Base-by-base conservation (phyloP, 2,113 vertebrate species). In the Poeciliopsis retropinna region DNA sequence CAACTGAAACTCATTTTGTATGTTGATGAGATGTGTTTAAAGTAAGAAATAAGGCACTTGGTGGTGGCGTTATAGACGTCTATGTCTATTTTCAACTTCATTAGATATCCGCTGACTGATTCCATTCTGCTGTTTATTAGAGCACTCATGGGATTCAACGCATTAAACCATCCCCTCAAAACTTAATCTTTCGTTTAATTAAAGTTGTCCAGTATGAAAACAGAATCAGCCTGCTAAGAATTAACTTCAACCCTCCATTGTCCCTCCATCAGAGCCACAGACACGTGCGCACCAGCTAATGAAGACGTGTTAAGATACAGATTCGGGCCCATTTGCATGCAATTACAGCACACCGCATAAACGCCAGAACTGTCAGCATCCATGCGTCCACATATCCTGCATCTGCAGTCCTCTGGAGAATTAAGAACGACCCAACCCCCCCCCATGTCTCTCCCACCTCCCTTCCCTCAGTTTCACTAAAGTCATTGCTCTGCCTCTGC, bases 181-280 rank as follows among this genome's bases (percentile, higher is more conserved):
- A 95, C 88, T 92, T 95, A 96, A 97, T 97, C 95, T 97, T 96
- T 95, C 92, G 95, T 94, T 97, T 97, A 97, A 97, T 97, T 97
- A 97, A 96, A 95, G 90, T 95, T 95, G 93, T 91, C 93, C 94
- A 92, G 92, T 95, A 95, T 95, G 96, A 96, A 95, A 96, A 95
- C 93, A 94, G 93, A 95, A 92, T 87, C 87, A 84, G 92, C 90
- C 93, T 90, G 91, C 94, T 93, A 93, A 92, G 91, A 95, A 94
- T 89, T 91, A 95, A 95, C 91, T 95, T 94, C 81, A 92, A 75
- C 86, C 92, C 91, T 93, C 93, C 94, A 90, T 93, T 94, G 92
- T 94, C 89, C 87, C 81, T 90, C 90, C 87, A 70, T 89, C 93
- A 89, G 83, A 88, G 87, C 89, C 0, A 78, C 79, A 63, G 88